Percentiles rank a stretch among this genome's conserved stretches.
These are phyloP conservation scores for Cyclophora albipunctata DNA, from an alignment of 2,888 invertebrate species.

Conservation along the genomic window DNA sequence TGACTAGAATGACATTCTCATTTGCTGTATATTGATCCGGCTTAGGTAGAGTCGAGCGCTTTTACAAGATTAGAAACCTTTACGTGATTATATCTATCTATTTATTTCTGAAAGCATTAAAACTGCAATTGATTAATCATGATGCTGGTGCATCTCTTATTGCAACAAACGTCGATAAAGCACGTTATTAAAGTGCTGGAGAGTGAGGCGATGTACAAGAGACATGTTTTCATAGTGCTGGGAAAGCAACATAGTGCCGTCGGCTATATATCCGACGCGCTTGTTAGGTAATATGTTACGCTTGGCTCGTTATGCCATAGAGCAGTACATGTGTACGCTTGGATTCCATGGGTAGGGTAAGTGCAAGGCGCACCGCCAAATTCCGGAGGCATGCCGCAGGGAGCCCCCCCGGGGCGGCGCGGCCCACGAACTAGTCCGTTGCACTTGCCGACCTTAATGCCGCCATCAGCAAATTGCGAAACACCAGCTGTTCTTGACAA, in stretches of 20 bases:
- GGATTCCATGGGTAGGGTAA: slow-evolving; percentile 45
- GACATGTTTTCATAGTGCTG: background rate
- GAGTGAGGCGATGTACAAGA: background rate
- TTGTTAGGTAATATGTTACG: slow-evolving; percentile 31
- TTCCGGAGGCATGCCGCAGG: slow-evolving; percentile 60
- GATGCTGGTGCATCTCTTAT: no score
- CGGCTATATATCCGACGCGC: slow-evolving; percentile 17
- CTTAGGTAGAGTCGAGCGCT: no score
- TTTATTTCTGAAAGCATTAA: no score
- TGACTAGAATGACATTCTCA: no score
- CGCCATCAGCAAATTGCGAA: slow-evolving; percentile 73
- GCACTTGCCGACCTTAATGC: slow-evolving; percentile 67
- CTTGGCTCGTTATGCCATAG: slow-evolving; percentile 27
- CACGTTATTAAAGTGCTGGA: no score
- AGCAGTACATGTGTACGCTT: slow-evolving; percentile 29
- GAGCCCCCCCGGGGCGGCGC: slow-evolving; percentile 21
- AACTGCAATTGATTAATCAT: no score
- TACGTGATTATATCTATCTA: no score
- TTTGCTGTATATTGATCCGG: no score
- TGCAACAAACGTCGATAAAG: no score
- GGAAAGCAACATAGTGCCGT: slow-evolving; percentile 2
- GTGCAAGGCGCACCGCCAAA: slow-evolving; percentile 66
- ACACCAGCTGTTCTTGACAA: slow-evolving; percentile 67
- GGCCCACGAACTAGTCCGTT: slow-evolving; percentile 44
- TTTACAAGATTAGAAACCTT: no score